phyloP scores from a whole-genome alignment of 2,888 invertebrate genomes.

The Alloscopus bannaensis region DNA sequence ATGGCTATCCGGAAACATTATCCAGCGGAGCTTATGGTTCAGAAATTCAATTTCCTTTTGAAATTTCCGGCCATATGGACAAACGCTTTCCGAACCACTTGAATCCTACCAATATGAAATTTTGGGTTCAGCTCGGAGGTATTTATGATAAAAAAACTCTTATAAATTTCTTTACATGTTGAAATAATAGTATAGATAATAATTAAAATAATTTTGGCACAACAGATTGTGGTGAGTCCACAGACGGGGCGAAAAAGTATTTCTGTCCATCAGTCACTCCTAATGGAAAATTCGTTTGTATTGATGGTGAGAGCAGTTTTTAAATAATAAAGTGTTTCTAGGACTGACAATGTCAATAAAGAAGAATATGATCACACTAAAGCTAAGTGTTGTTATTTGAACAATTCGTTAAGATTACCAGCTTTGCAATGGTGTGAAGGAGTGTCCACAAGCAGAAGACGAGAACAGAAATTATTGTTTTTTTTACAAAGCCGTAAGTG shows the following conservation, averaged over 20 bases:
- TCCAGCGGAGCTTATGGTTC: background rate
- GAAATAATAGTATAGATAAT: background rate
- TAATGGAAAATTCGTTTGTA: conserved; percentile 60
- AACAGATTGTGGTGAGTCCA: conserved; percentile 66
- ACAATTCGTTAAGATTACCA: conserved; percentile 53
- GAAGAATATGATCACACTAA: background rate
- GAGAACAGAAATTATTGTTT: conserved; percentile 65
- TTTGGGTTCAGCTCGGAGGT: conserved; percentile 68
- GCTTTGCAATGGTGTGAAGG: conserved; percentile 68
- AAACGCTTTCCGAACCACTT: conserved; percentile 65
- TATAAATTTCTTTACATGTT: background rate
- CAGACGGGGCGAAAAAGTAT: conserved; percentile 64
- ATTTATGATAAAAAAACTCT: too few relatives aligned
- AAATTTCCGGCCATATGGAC: background rate
- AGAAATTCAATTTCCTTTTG: conserved; percentile 15
- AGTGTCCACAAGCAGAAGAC: conserved; percentile 71
- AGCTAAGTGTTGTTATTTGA: conserved; percentile 2
- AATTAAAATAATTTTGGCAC: conserved; percentile 9
- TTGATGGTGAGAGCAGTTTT: conserved; percentile 55
- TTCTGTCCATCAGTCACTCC: conserved; percentile 66
- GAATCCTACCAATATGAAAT: conserved; percentile 41
- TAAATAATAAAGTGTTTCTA: conserved; percentile 1
- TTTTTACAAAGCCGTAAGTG: conserved; percentile 69
- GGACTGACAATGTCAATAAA: background rate
- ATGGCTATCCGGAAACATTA: background rate